Evolutionary conservation across 2,888 invertebrate genomes (phyloP).

Genomic region (Ariolimax columbianus): DNA sequence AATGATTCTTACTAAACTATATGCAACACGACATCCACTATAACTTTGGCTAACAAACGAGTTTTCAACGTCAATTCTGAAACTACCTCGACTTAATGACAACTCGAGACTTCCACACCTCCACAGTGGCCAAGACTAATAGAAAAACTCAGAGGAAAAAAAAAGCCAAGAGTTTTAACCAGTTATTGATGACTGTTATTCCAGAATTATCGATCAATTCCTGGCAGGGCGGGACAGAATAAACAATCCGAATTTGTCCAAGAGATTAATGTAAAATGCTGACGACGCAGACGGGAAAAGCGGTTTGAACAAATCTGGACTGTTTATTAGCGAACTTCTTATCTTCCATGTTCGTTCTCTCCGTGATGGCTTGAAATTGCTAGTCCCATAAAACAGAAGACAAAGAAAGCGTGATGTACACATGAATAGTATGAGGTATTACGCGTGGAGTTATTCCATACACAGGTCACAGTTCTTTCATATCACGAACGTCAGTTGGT

Average conservation of each 20-base stretch:
- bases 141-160: background rate
- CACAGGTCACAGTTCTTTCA: background rate
- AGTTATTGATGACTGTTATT: slow-evolving; percentile 21
- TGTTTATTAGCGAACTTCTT: background rate
- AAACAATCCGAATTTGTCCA: background rate
- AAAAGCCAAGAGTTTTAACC: background rate
- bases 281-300: background rate
- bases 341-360: background rate
- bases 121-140: background rate
- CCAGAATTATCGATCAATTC: slow-evolving; percentile 29
- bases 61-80: background rate
- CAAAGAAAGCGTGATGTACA: background rate
- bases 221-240: background rate
- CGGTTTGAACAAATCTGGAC: background rate
- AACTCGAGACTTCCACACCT: background rate
- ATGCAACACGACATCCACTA: background rate
- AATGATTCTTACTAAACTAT: background rate
- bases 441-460: background rate
- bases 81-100: background rate
- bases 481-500: too few relatives aligned
- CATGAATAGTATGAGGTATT: background rate
- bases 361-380: background rate
- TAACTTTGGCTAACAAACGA: background rate
- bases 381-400: background rate
- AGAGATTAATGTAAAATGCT: background rate